Evolutionary conservation across 2,113 vertebrate species (phyloP), one percentile per base, ranked within the genome.

Genomic region (Polypterus bichir): DNA sequence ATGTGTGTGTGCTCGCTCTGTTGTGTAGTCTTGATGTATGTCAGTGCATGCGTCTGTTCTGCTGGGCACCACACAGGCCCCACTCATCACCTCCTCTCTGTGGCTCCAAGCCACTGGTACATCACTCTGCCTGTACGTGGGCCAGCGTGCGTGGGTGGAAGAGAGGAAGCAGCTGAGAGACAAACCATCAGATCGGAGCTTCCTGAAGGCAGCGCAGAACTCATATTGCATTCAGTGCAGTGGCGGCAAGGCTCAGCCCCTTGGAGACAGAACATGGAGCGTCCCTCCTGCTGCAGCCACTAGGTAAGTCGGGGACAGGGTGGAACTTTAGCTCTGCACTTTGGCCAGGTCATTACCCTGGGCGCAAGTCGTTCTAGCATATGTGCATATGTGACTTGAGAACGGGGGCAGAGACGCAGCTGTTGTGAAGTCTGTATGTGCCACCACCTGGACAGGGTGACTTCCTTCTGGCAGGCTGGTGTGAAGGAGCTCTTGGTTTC

Each of bases 161-260:
- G 56, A 45, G 56, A 57, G 56, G 56, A 57, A 57, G 56, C 56
- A 57, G 56, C n/a, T 27, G 56, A 57, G 56, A 57, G 56, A 9
- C 56, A 44, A 57, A 57, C 56, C 56, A 57, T 11, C 44, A 57
- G 56, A 57, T 11, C 7, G 56, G 27, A 57, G 56, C 56, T 57
- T 57, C 56, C 56, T 57, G 56, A 57, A 57, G 7, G 46, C 27
- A 27, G 5, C 5, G 5, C 54, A 9, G 27, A 7, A 44, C 6
- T 7, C 56, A 45, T 11, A 5, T 9, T 5, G 44, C 9, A 51
- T 51, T 51, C 9, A 57, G 5, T 44, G 27, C 56, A 44, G 5
- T 55, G 5, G 54, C 6, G 54, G 10, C 44, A 27, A 10, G 2
- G 54, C 54, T 55, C 9, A 10, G 54, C 54, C 44, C 54, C 54